These are phyloP conservation scores for Rhizomys pruinosus DNA, from an alignment of 2,113 vertebrate species.

Conservation along the genomic window DNA sequence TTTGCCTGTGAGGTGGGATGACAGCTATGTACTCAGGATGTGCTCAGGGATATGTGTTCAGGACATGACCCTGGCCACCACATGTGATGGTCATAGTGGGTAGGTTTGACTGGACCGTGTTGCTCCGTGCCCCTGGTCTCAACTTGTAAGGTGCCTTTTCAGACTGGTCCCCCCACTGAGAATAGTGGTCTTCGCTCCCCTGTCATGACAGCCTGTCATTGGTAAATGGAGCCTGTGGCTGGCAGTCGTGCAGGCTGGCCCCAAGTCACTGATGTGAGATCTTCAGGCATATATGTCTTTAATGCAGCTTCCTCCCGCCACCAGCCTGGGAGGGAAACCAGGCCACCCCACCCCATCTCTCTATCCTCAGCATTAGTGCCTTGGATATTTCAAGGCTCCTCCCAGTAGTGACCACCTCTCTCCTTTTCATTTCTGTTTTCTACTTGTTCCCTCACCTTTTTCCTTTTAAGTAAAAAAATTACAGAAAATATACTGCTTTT, in stretches of 20 bases:
- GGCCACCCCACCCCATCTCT: background rate
- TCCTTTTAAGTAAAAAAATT: background rate
- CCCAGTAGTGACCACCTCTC: too few species aligned
- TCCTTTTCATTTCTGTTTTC: background rate
- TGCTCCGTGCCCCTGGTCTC: background rate
- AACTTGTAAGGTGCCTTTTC: background rate
- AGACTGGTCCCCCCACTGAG: accelerated
- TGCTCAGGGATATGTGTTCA: background rate
- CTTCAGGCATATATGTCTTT: too few species aligned
- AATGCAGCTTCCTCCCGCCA: too few species aligned
- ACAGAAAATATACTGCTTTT: background rate
- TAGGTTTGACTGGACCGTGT: accelerated
- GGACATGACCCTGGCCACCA: accelerated
- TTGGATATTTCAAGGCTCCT: background rate
- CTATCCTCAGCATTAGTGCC: accelerated
- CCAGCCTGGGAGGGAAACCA: background rate
- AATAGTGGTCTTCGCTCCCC: background rate
- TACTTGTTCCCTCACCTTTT: background rate
- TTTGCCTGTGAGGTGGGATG: background rate
- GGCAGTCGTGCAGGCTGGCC: accelerated
- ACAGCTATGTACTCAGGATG: accelerated
- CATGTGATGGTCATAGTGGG: background rate
- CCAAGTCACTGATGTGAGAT: accelerated
- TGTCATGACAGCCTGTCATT: background rate
- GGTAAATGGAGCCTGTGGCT: accelerated